Evolutionary conservation across 1,140 invertebrate species (phyloP).

Genomic region (Drosophila tropicalis): DNA sequence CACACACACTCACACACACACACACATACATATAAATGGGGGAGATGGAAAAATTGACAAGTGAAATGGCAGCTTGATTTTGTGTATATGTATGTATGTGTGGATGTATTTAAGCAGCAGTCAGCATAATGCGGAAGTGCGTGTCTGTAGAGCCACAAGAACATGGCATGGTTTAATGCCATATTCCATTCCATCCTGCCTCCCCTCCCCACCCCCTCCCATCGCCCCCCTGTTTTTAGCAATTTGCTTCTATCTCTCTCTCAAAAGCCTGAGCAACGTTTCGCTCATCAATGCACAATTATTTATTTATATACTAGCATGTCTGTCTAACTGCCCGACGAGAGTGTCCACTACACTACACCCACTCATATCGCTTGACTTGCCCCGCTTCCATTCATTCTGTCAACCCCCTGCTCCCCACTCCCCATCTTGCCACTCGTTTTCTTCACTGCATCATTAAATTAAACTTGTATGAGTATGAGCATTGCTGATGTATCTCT

Average conservation of each 20-base stretch:
- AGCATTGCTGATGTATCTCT: constrained; percentile 26
- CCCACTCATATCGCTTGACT: constrained; percentile 39
- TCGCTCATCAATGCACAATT: constrained; percentile 65
- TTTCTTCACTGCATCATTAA: constrained; percentile 42
- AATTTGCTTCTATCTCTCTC: constrained; percentile 28
- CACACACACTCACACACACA: not conserved
- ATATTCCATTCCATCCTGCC: not conserved
- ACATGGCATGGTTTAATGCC: constrained; percentile 26
- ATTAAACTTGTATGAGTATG: constrained; percentile 59
- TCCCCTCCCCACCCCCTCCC: not conserved
- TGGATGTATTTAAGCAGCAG: not conserved
- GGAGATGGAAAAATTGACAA: constrained; percentile 52
- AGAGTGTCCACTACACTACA: constrained; percentile 34
- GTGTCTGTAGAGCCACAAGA: constrained; percentile 45
- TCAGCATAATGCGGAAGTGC: constrained; percentile 62
- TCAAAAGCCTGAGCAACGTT: constrained; percentile 37
- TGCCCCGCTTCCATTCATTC: constrained; percentile 15
- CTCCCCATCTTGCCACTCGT: not conserved
- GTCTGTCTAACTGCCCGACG: constrained; percentile 36
- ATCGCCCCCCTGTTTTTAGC: constrained; percentile 7
- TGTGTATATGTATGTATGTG: constrained; percentile 30
- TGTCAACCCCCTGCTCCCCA: not conserved
- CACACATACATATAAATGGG: not conserved
- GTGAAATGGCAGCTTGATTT: constrained; percentile 71
- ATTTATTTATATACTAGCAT: constrained; percentile 64